Conservation (phyloP, 2,888 invertebrate species). For the Teleiodes luculella region DNA sequence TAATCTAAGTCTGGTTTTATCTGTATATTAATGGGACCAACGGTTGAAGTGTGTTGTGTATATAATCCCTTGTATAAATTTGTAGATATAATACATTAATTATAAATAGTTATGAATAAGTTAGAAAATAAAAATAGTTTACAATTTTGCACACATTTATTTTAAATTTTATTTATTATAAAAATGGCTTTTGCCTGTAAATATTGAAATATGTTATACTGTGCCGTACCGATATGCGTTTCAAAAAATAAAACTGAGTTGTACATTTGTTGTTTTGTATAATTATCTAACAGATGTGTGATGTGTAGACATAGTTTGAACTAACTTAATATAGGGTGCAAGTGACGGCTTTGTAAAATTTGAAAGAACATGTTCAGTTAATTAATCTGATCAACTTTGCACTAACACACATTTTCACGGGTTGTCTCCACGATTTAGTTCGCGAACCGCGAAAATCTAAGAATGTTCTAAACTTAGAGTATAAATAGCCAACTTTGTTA, state of each 20-base stretch:
- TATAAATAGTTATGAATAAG: slow-evolving; percentile 18
- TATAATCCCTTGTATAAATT: slow-evolving; percentile 29
- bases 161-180: slow-evolving; percentile 48
- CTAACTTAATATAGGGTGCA: no score
- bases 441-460: no score
- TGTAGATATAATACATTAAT: slow-evolving; percentile 1
- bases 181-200: slow-evolving; percentile 52
- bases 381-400: no score
- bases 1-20: slow-evolving; percentile 55
- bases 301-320: no score
- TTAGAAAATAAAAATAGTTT: slow-evolving; percentile 33
- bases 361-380: no score
- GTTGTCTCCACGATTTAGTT: no score
- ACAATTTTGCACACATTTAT: slow-evolving; percentile 36
- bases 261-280: neutral
- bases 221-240: slow-evolving; percentile 42
- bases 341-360: no score
- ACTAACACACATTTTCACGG: no score
- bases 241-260: slow-evolving; percentile 12
- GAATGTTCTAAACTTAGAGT: no score
- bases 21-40: slow-evolving; percentile 43
- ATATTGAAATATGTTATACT: slow-evolving; percentile 30
- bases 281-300: neutral
- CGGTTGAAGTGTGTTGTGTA: slow-evolving; percentile 40
- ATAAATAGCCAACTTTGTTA: no score